A percentile compares a stretch with the other conserved stretches of the same genome.
phyloP scores from a whole-genome alignment of 2,888 invertebrate genomes.

The Ornithoptera priamus region DNA sequence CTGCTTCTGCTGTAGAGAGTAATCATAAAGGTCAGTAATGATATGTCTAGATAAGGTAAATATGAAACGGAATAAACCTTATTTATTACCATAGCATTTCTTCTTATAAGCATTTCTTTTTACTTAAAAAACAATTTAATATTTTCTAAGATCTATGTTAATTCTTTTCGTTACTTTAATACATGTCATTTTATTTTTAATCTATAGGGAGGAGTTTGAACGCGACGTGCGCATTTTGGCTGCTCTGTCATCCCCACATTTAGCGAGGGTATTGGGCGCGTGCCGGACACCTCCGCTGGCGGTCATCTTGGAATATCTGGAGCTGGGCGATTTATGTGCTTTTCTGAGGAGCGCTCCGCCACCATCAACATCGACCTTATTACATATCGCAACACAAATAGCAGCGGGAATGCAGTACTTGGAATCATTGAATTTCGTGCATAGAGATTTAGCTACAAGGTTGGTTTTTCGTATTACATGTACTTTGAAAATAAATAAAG shows the following conservation, averaged over 20 bases:
- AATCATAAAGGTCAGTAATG: no score
- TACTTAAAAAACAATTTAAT: no score
- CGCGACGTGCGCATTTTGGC: conserved; percentile 92
- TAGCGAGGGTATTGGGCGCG: conserved; percentile 88
- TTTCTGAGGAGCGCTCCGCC: conserved; percentile 87
- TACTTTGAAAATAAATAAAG: background rate
- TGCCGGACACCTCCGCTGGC: conserved; percentile 88
- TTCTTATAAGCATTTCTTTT: no score
- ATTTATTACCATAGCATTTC: no score
- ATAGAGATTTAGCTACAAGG: conserved; percentile 92
- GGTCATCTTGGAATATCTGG: conserved; percentile 91
- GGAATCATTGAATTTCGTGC: conserved; percentile 93
- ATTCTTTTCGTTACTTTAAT: background rate
- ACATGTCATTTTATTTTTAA: background rate
- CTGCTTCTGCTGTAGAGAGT: no score
- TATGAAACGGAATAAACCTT: no score
- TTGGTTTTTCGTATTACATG: conserved; percentile 43
- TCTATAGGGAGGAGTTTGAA: conserved; percentile 88
- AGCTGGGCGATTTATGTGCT: conserved; percentile 89
- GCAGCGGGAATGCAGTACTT: conserved; percentile 95
- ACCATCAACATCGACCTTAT: conserved; percentile 83
- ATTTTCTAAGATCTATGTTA: no score
- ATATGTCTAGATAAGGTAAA: no score
- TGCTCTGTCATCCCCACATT: conserved; percentile 88
- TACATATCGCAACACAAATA: conserved; percentile 91